Base-by-base conservation (phyloP, 1,140 invertebrate species). In the Cydia fagiglandana region DNA sequence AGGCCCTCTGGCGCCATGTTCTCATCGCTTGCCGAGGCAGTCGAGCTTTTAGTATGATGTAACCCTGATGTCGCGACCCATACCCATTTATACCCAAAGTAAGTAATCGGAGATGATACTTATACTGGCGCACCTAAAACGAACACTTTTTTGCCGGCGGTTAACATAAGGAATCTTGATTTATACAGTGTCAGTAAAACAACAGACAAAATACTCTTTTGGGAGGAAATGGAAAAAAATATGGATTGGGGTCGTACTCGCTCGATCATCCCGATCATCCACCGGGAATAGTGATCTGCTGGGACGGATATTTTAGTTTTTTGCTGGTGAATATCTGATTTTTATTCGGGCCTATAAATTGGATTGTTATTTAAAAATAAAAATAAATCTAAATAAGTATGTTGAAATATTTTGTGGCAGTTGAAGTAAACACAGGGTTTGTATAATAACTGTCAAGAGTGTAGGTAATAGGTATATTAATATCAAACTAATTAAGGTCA, bases 121-220 rank as follows among this genome's bases (percentile, higher is more conserved):
- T 24, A 61, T 12, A 61, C 56, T 24, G 56, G 56, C 20, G n/a
- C 20, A 24, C 56, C 9, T 24, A 61, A 24, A 24, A 10, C n/a
- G 15, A 53, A 17, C n/a, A 17, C n/a, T 53, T 7, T 3, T 3
- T n/a, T 2, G 50, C 13, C 3, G 13, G 15, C 13, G 47, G 53
- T 17, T 17, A 15, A 17, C 56, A 12, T n/a, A 17, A 7, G 10
- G 56, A 61, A 61, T 61, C 34, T 61, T 70, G 66, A 70, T 70
- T 70, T 70, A 70, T 70, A 17, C 66, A 70, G 66, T 70, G 34
- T 24, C 66, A 38, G 66, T 70, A 70, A 70, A 70, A 70, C 66
- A 38, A 70, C 34, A 70, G 34, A 41, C 30, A 38, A 30, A 41
- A 38, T 70, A 70, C 66, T 24, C 34, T n/a, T 66, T 66, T 20